These are phyloP conservation scores for Pipistrellus pygmaeus DNA, from an alignment of 2,797 vertebrate species.

Conservation along the genomic window DNA sequence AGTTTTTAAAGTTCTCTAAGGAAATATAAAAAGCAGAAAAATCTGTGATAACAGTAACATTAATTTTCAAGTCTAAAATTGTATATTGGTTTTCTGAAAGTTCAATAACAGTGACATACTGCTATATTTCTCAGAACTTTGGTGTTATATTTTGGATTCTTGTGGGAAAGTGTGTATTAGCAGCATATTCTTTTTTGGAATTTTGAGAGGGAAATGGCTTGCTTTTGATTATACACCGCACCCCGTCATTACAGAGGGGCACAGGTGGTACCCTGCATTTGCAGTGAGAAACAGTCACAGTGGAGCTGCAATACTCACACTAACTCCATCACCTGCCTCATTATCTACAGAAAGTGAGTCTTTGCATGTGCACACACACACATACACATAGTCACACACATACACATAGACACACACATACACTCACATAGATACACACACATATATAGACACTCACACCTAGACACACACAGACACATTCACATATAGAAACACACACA, in stretches of 20 bases:
- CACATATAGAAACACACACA: too few species aligned
- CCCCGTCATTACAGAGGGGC: background rate
- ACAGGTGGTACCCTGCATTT: background rate
- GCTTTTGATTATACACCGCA: background rate
- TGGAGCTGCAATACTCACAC: background rate
- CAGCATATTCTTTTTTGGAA: background rate
- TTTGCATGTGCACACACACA: too few species aligned
- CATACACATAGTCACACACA: too few species aligned
- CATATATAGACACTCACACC: too few species aligned
- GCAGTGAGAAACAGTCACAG: background rate
- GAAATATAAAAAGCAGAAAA: background rate
- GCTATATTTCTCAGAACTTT: background rate
- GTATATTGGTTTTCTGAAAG: background rate
- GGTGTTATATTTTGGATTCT: slow-evolving; percentile 24
- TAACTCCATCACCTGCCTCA: background rate
- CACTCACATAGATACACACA: too few species aligned
- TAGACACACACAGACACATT: too few species aligned
- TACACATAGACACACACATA: too few species aligned
- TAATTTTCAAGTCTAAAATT: slow-evolving; percentile 6
- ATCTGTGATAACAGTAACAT: background rate
- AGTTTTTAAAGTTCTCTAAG: background rate
- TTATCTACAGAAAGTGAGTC: too few species aligned
- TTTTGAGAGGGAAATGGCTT: background rate
- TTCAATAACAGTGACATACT: background rate
- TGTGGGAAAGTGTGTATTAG: background rate